Conservation (phyloP, 2,113 vertebrate genomes). For the Hydropotes inermis region DNA sequence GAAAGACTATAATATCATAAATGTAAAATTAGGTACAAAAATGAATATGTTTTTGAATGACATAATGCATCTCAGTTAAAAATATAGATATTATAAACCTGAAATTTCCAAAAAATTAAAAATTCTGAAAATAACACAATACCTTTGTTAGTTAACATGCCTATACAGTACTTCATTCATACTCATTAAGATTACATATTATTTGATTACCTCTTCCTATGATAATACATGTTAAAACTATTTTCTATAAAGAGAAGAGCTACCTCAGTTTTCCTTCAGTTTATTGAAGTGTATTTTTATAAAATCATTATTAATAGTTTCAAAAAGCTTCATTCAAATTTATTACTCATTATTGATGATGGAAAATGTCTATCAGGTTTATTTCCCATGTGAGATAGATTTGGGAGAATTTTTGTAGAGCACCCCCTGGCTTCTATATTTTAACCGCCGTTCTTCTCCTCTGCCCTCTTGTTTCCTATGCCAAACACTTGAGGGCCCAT, state of each 20-base stretch:
- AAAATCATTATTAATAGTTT: conserved; percentile 20
- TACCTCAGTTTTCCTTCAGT: background rate
- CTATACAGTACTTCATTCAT: background rate
- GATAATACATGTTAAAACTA: background rate
- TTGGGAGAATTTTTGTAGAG: background rate
- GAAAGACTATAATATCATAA: background rate
- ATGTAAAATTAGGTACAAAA: background rate
- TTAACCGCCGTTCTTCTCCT: background rate
- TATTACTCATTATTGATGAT: background rate
- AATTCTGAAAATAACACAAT: background rate
- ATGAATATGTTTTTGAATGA: background rate
- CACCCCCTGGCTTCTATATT: background rate
- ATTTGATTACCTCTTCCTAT: background rate
- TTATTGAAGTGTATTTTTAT: background rate
- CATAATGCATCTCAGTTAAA: background rate
- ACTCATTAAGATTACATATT: background rate
- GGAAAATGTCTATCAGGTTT: background rate
- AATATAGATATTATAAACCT: background rate
- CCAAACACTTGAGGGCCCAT: background rate
- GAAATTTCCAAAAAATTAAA: background rate
- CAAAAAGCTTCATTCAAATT: background rate
- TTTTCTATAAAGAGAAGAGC: background rate
- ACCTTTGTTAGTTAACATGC: background rate
- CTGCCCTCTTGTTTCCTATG: background rate
- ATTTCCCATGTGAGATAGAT: background rate